A percentile compares a stretch with the other conserved stretches of the same genome.
Evolutionary conservation across 2,113 vertebrate genomes (phyloP).

Genomic region (Beaufortia kweichowensis): DNA sequence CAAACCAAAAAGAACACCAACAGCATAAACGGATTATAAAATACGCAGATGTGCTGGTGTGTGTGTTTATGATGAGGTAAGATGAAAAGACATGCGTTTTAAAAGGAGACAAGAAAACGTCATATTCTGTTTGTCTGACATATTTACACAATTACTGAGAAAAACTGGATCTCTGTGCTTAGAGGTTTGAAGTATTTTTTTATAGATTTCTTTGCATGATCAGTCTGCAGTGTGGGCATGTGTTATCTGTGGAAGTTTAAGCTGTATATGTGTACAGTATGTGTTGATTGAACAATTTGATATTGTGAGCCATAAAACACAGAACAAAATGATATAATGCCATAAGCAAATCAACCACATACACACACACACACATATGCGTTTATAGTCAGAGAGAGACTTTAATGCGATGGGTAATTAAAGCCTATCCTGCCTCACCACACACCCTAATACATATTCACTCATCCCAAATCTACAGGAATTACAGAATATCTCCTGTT

Average conservation of each 20-base stretch:
- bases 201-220: conserved; percentile 58
- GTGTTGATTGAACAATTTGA: neutral
- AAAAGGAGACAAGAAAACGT: conserved; percentile 62
- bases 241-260: conserved; percentile 38
- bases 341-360: neutral
- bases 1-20: conserved; percentile 69
- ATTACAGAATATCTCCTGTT: conserved; percentile 63
- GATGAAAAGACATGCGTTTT: conserved; percentile 67
- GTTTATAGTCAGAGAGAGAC: neutral
- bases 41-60: conserved; percentile 53
- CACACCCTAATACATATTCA: conserved; percentile 71
- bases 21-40: conserved; percentile 59
- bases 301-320: neutral
- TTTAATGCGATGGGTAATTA: conserved; percentile 74
- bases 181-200: conserved; percentile 58
- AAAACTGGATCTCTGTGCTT: conserved; percentile 48
- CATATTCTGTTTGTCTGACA: conserved; percentile 68
- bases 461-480: conserved; percentile 69
- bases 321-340: neutral
- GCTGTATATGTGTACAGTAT: conserved; percentile 35
- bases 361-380: neutral
- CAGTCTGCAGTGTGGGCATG: conserved; percentile 56
- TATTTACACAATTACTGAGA: conserved; percentile 73
- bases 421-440: conserved; percentile 58
- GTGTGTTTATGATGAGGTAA: conserved; percentile 57